Base-by-base conservation (phyloP, 1,140 invertebrate genomes). In the Magallana gigas region DNA sequence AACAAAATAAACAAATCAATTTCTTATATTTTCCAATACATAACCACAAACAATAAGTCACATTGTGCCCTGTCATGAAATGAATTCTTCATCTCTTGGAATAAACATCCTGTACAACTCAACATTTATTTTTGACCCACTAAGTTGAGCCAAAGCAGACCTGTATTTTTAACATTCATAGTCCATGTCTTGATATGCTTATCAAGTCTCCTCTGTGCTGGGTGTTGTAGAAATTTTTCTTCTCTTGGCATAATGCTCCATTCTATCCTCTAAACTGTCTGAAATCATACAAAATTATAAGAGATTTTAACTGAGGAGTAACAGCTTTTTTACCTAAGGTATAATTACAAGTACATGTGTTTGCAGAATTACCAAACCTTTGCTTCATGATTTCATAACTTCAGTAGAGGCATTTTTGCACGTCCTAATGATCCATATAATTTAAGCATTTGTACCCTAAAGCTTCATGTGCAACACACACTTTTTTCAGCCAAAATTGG, bases 181-280 rank as follows among this genome's bases (percentile, higher is more conserved):
- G 68, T 76, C 23, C 68, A 48, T 29, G 9, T 23, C 16, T 12
- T 8, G 36, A 48, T 48, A 48, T 48, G 7, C 64, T 23, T 9
- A 64, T 76, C 64, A 76, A 57, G 82, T 84, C 62, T 59, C 36
- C 9, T 87, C 86, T 76, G 56, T 68, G 23, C 62, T 56, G 9
- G 82, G 48, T 3, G 56, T 57, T 48, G 58, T 81, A 60, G 91
- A 0, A 83, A 90, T 86, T 88, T 93, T 93, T 59, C 92, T 87
- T 56, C 92, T 96, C 92, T 97, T 97, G 16, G 96, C 95, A 91
- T 96, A 97, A 93, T 97, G 96, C 90, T 97, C 95, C 84, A 97
- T 97, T 86, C 96, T 96, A 91, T 96, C 96, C 94, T 97, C 97
- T 89, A 97, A 94, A 90, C 96, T 97, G 87, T 96, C 97, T 92